phyloP scores from a whole-genome alignment of 2,888 invertebrate genomes.

The Xanthia icteritia region DNA sequence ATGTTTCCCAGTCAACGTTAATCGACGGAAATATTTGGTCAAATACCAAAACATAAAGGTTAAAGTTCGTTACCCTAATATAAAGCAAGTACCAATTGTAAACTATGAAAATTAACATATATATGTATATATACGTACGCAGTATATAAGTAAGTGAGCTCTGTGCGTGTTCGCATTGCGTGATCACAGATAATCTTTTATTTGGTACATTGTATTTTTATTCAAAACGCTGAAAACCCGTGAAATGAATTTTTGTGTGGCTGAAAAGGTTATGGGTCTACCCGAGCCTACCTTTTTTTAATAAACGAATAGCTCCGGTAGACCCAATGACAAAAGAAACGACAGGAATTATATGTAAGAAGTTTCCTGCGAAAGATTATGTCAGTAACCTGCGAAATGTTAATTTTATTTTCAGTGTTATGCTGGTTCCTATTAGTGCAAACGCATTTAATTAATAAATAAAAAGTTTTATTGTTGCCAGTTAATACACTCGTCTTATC shows the following conservation, averaged over 20 bases:
- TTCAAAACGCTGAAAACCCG: conserved; percentile 41
- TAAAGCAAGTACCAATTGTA: conserved; percentile 35
- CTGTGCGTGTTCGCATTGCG: conserved; percentile 68
- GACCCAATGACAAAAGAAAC: not conserved
- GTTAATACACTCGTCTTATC: too few species aligned
- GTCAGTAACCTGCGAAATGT: not conserved
- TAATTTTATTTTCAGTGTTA: not conserved
- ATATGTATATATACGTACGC: conserved; percentile 17
- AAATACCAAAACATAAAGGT: conserved; percentile 44
- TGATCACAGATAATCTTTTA: conserved; percentile 68
- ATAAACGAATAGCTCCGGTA: too few species aligned
- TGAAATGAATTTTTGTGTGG: conserved; percentile 31
- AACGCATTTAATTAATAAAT: too few species aligned
- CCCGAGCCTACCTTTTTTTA: too few species aligned
- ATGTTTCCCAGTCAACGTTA: not conserved
- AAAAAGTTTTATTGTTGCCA: too few species aligned
- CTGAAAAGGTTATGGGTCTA: conserved; percentile 12
- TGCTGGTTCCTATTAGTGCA: not conserved
- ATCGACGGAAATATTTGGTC: conserved; percentile 24
- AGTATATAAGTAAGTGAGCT: not conserved
- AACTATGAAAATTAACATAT: conserved; percentile 33
- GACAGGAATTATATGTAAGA: not conserved
- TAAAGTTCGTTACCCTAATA: conserved; percentile 46
- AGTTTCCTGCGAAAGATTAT: not conserved
- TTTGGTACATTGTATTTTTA: conserved; percentile 56